These are phyloP conservation scores for Lasioglossum vierecki DNA, from an alignment of 2,888 invertebrate species.

Conservation along the genomic window DNA sequence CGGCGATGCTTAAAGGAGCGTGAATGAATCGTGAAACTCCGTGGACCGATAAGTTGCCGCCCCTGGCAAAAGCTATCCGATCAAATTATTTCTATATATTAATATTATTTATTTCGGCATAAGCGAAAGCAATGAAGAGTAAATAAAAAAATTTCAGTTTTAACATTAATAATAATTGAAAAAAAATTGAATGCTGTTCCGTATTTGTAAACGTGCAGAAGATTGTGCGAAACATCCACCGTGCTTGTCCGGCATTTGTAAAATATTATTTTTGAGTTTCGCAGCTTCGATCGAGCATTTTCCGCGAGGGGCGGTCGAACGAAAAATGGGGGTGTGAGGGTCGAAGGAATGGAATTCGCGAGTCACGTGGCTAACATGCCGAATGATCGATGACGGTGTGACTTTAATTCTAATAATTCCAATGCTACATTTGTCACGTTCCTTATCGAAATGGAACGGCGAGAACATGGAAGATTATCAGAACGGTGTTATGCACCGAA, in stretches of 20 bases:
- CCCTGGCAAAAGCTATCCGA: not conserved
- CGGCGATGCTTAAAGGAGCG: slow-evolving; percentile 61
- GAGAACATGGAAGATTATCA: slow-evolving; percentile 60
- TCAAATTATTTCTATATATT: not conserved
- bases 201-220: not conserved
- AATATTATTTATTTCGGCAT: too few species aligned
- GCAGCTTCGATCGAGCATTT: not conserved
- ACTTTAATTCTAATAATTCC: slow-evolving; percentile 62
- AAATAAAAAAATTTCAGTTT: not conserved
- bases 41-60: slow-evolving; percentile 4
- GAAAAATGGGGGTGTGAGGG: not conserved
- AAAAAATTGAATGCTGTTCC: not conserved
- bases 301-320: not conserved
- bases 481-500: slow-evolving; percentile 47
- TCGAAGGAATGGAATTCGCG: slow-evolving; percentile 8
- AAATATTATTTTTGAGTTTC: not conserved
- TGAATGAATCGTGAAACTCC: slow-evolving; percentile 17
- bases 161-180: not conserved
- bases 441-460: slow-evolving; percentile 63
- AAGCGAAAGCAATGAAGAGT: not conserved
- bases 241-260: not conserved
- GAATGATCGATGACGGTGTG: slow-evolving; percentile 60
- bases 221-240: not conserved
- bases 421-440: slow-evolving; percentile 61
- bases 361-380: slow-evolving; percentile 48